Evolutionary conservation across 2,888 invertebrate species (phyloP).

Genomic region (Spodoptera picta): DNA sequence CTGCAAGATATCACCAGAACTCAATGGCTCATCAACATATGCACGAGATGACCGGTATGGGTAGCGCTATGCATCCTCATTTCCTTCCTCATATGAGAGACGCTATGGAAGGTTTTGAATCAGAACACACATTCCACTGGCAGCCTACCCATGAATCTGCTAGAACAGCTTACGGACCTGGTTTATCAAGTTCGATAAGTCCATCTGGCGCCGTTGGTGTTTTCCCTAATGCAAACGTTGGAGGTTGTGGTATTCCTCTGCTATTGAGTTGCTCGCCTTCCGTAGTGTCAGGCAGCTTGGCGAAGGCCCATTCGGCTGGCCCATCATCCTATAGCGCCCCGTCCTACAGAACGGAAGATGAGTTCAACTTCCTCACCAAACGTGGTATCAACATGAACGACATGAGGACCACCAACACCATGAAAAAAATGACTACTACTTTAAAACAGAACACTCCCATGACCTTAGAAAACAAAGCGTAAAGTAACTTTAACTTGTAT

Average conservation of each 20-base stretch:
- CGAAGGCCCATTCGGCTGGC: constrained; percentile 67
- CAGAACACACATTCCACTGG: constrained; percentile 67
- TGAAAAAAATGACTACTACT: constrained; percentile 39
- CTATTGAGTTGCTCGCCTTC: constrained; percentile 82
- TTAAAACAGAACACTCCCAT: constrained; percentile 54
- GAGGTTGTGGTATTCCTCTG: constrained; percentile 80
- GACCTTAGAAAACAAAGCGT: constrained; percentile 50
- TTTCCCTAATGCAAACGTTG: constrained; percentile 79
- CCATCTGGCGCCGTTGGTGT: constrained; percentile 72
- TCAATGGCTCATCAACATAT: constrained; percentile 62
- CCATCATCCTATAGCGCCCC: constrained; percentile 60
- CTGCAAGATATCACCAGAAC: constrained; percentile 41
- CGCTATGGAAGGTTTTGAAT: constrained; percentile 56
- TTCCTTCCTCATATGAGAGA: constrained; percentile 68
- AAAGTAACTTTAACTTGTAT: constrained; percentile 13
- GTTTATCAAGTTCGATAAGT: constrained; percentile 49
- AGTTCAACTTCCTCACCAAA: constrained; percentile 74
- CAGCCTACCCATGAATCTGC: constrained; percentile 65
- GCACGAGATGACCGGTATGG: constrained; percentile 59
- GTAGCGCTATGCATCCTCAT: constrained; percentile 62
- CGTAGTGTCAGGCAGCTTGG: constrained; percentile 76
- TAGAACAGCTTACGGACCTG: constrained; percentile 67
- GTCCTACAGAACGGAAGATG: constrained; percentile 73
- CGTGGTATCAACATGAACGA: constrained; percentile 68
- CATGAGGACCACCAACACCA: constrained; percentile 34